Conservation (phyloP, 2,888 invertebrate genomes). For the Amorpha juglandis region DNA sequence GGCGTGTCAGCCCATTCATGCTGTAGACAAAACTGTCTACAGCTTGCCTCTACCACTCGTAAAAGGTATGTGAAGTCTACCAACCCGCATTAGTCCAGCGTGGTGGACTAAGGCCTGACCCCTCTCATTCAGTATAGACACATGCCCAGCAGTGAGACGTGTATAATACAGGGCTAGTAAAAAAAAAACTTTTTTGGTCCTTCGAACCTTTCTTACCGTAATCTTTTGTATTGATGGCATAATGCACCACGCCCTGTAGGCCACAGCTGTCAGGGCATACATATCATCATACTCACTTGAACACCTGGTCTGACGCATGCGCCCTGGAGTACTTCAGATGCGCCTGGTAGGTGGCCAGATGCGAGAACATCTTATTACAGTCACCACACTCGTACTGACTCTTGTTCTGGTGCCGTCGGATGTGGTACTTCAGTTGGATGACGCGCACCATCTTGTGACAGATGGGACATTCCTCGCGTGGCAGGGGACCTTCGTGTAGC, state of each 20-base stretch:
- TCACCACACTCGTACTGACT: conserved; percentile 63
- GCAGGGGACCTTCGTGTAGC: conserved; percentile 72
- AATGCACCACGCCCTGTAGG: conserved; percentile 67
- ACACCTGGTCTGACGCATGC: conserved; percentile 68
- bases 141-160: no score
- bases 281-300: conserved; percentile 64
- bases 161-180: no score
- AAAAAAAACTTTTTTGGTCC: no score
- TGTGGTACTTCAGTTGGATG: conserved; percentile 74
- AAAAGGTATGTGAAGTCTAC: no score
- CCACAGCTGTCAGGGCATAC: conserved; percentile 60
- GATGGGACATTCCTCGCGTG: conserved; percentile 66
- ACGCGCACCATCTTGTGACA: conserved; percentile 74
- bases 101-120: no score
- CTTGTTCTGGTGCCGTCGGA: conserved; percentile 67
- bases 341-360: conserved; percentile 72
- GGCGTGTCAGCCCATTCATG: no score
- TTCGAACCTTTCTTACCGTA: conserved; percentile 61
- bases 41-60: no score
- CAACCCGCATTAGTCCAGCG: no score
- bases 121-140: no score
- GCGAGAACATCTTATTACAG: conserved; percentile 72
- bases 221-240: conserved; percentile 61
- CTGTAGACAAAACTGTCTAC: no score
- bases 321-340: conserved; percentile 74